phyloP scores from a whole-genome alignment of 2,888 invertebrate genomes.

The Acrobasis consociella region DNA sequence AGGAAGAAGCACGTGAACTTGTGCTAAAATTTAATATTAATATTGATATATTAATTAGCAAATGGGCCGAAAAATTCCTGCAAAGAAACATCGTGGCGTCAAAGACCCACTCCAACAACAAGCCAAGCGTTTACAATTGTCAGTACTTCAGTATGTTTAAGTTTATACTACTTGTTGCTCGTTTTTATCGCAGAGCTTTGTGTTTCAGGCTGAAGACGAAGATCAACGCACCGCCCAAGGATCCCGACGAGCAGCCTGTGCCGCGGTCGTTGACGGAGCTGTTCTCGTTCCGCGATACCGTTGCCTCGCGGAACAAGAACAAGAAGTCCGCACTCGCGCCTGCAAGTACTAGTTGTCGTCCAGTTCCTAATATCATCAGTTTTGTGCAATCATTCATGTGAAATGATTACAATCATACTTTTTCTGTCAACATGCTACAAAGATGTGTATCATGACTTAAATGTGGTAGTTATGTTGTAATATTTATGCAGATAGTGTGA shows the following conservation, averaged over 20 bases:
- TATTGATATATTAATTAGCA: background rate
- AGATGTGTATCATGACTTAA: too few species aligned
- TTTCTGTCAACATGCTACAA: too few species aligned
- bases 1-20: too few species aligned
- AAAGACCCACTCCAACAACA: constrained; percentile 90
- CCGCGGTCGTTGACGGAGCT: constrained; percentile 87
- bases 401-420: too few species aligned
- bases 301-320: constrained; percentile 31
- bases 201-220: constrained; percentile 85
- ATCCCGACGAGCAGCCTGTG: constrained; percentile 87
- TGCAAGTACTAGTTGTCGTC: constrained; percentile 14
- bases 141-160: constrained; percentile 31
- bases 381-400: too few species aligned
- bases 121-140: constrained; percentile 85
- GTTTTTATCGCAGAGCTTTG: background rate
- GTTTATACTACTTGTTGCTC: constrained; percentile 18
- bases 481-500: too few species aligned
- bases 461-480: too few species aligned
- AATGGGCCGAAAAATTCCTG: constrained; percentile 91
- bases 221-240: constrained; percentile 88
- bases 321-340: constrained; percentile 25
- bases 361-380: too few species aligned
- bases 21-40: too few species aligned
- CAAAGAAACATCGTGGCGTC: constrained; percentile 89
- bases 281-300: constrained; percentile 67